phyloP scores from a whole-genome alignment of 2,797 vertebrate species.

The Discoglossus pictus region DNA sequence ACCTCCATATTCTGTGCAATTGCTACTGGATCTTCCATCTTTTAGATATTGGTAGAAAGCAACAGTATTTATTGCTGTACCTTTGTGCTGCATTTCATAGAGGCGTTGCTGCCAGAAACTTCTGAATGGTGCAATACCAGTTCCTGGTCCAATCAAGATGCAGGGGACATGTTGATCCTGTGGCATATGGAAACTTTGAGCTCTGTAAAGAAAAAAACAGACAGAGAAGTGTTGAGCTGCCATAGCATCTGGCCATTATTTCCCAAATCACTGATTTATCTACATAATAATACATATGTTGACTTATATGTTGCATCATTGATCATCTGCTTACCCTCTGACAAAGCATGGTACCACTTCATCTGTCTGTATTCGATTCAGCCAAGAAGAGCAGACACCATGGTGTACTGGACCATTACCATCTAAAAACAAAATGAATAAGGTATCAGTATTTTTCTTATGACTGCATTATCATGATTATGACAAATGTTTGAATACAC shows the following conservation, averaged over 20 bases:
- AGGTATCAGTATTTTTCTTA: no score
- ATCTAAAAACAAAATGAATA: constrained; percentile 66
- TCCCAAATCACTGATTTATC: background rate
- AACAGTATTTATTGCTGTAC: no score
- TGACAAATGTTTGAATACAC: no score
- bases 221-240: no score
- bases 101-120: constrained; percentile 97
- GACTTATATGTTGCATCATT: background rate
- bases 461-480: no score
- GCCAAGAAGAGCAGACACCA: constrained; percentile 96
- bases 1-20: no score
- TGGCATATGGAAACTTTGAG: constrained; percentile 90
- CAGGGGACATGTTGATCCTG: constrained; percentile 88
- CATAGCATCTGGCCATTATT: no score
- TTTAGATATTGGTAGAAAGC: no score
- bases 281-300: background rate
- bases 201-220: constrained; percentile 65
- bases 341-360: constrained; percentile 95
- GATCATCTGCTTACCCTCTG: constrained; percentile 77
- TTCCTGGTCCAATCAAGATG: constrained; percentile 93
- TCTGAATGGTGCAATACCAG: constrained; percentile 95
- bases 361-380: constrained; percentile 87
- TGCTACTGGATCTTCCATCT: no score
- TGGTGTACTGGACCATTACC: constrained; percentile 92
- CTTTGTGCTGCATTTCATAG: constrained; percentile 87